Conservation (phyloP, 2,888 invertebrate species). For the Calliscelio sp. region DNA sequence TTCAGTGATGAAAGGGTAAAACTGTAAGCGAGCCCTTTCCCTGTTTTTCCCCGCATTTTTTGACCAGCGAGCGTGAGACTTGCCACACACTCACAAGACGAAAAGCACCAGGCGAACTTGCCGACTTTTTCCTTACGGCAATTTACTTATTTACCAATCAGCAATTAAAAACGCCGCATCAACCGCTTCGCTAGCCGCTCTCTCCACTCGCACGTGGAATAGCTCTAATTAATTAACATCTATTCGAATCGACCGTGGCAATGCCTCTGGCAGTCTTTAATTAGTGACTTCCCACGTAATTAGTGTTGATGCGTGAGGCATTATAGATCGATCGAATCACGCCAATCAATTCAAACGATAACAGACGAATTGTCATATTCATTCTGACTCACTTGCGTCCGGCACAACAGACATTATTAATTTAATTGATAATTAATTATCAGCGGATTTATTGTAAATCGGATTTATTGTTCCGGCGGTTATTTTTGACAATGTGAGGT, state of each 20-base stretch:
- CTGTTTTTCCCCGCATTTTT: slow-evolving; percentile 56
- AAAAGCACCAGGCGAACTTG: slow-evolving; percentile 42
- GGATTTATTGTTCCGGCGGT: slow-evolving; percentile 25
- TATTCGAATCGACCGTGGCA: slow-evolving; percentile 79
- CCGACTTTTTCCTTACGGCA: slow-evolving; percentile 79
- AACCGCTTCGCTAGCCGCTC: slow-evolving; percentile 67
- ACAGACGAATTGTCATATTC: slow-evolving; percentile 66
- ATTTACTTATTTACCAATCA: slow-evolving; percentile 83
- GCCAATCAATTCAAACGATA: slow-evolving; percentile 71
- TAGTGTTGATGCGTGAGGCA: slow-evolving; percentile 81
- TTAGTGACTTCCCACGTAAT: slow-evolving; percentile 84
- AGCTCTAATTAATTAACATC: slow-evolving; percentile 86
- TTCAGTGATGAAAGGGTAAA: no score
- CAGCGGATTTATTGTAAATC: slow-evolving; percentile 28
- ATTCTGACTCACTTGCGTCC: slow-evolving; percentile 59
- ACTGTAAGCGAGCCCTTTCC: no score
- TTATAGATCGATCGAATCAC: slow-evolving; percentile 70
- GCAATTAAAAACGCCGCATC: slow-evolving; percentile 81
- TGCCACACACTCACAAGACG: slow-evolving; percentile 63
- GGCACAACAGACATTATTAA: slow-evolving; percentile 51
- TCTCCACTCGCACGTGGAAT: slow-evolving; percentile 78
- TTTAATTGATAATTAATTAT: slow-evolving; percentile 66
- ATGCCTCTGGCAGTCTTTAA: slow-evolving; percentile 81
- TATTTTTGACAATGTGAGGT: slow-evolving; percentile 37
- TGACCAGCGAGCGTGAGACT: slow-evolving; percentile 70